Evolutionary conservation across 2,888 invertebrate species (phyloP), one percentile per base, ranked within the genome.

Genomic region (Cecidostiba fungosa): DNA sequence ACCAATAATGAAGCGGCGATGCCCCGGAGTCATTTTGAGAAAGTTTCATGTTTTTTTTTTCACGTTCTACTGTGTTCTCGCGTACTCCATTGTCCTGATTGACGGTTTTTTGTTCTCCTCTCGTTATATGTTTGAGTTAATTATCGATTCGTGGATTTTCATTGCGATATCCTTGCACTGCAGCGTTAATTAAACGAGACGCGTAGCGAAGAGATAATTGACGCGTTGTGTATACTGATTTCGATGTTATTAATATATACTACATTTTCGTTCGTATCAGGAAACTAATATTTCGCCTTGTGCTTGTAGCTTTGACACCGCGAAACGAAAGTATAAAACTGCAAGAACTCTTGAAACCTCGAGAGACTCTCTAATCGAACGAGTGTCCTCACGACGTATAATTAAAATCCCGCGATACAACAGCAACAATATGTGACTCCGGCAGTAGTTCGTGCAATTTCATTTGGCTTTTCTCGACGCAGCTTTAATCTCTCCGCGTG

Each of bases 1-100:
- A 81, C 85, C 85, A 85, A 85, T 85, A 85, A 85, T 85, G 80
- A 85, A 81, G 43, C 73, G 62, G 26, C 32, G 76, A 79, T 72
- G 70, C 50, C 79, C 79, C 29, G n/a, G 29, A 80, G 80, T 77
- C 70, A 80, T 85, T 85, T 85, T 70, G 26, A 47, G 8, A 69
- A 79, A 70, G 43, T 54, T 54, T 59, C 54, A 19, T 26, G 14
- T n/a, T n/a, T n/a, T n/a, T n/a, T n/a, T n/a, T n/a, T n/a, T n/a
- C n/a, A n/a, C n/a, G n/a, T n/a, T n/a, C n/a, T n/a, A n/a, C n/a
- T n/a, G n/a, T n/a, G n/a, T n/a, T 54, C 19, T 59, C 36, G 32
- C 5, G 36, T 59, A 36, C 23, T 23, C 36, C 77, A 26, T 59
- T 59, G 77, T 77, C 62, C 36, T 10, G 59, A 74, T 47, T 50